A percentile compares a stretch with the other conserved stretches of the same genome.
These are phyloP conservation scores for Pollenia angustigena DNA, from an alignment of 2,888 invertebrate species.

Conservation along the genomic window DNA sequence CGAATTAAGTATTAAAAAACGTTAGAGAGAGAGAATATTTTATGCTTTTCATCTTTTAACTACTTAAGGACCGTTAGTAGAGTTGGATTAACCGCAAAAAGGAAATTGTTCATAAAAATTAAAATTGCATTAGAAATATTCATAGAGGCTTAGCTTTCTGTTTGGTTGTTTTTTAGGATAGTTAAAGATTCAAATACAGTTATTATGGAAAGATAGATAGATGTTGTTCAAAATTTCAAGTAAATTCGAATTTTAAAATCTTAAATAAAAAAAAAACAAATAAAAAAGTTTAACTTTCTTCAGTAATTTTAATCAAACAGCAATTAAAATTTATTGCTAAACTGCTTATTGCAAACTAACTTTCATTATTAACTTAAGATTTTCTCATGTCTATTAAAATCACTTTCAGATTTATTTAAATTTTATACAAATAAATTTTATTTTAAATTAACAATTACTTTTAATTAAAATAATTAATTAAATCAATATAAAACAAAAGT, in stretches of 20 bases:
- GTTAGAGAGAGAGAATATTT: not conserved
- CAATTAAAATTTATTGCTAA: not conserved
- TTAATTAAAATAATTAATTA: conserved; percentile 3
- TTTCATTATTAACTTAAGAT: not conserved
- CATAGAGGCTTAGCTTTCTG: not conserved
- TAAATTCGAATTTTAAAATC: no score
- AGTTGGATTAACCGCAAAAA: conserved; percentile 35
- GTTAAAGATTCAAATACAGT: no score
- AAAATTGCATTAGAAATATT: conserved; percentile 45
- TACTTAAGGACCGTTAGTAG: conserved; percentile 53
- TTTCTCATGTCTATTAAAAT: not conserved
- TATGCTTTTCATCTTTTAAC: conserved; percentile 31
- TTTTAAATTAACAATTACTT: conserved; percentile 7
- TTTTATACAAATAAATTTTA: not conserved
- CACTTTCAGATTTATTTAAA: conserved; percentile 45
- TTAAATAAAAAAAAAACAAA: no score
- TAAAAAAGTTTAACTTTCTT: no score
- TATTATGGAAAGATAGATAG: no score
- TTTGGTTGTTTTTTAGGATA: not conserved
- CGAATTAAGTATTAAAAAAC: conserved; percentile 40
- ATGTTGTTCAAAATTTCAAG: no score
- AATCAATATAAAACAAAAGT: not conserved
- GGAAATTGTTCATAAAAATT: conserved; percentile 60
- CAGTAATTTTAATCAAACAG: not conserved
- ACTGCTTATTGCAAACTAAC: not conserved